Conservation (phyloP, 2,888 invertebrate species). For the Chrysomela aeneicollis region DNA sequence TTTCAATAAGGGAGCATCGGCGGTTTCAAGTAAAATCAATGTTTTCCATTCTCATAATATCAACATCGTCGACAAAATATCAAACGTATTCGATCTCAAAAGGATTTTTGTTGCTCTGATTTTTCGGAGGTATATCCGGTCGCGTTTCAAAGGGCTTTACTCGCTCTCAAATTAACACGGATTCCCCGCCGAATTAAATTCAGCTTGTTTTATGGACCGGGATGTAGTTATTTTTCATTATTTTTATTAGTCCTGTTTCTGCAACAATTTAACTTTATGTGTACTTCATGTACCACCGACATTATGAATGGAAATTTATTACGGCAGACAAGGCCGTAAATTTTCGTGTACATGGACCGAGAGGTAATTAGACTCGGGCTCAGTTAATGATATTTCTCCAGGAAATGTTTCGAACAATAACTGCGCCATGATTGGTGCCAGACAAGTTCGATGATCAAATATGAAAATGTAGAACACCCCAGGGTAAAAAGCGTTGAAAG, state of each 20-base stretch:
- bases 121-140: neutral
- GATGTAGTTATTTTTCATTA: neutral
- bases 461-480: neutral
- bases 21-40: too few species aligned
- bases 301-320: conserved; percentile 19
- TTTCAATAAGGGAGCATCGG: too few species aligned
- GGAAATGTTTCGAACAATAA: neutral
- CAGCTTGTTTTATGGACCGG: conserved; percentile 7
- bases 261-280: conserved; percentile 15
- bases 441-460: neutral
- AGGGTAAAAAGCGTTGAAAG: too few species aligned
- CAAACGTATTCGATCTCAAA: neutral
- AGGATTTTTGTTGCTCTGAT: neutral
- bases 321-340: conserved; percentile 9
- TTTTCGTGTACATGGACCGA: conserved; percentile 1
- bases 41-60: too few species aligned
- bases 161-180: neutral
- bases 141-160: neutral
- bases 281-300: conserved; percentile 14
- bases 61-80: neutral
- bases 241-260: conserved; percentile 5
- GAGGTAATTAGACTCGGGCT: neutral
- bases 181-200: neutral
- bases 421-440: neutral
- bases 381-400: neutral